Evolutionary conservation across 2,113 vertebrate genomes (phyloP).

Genomic region (Podarcis muralis): DNA sequence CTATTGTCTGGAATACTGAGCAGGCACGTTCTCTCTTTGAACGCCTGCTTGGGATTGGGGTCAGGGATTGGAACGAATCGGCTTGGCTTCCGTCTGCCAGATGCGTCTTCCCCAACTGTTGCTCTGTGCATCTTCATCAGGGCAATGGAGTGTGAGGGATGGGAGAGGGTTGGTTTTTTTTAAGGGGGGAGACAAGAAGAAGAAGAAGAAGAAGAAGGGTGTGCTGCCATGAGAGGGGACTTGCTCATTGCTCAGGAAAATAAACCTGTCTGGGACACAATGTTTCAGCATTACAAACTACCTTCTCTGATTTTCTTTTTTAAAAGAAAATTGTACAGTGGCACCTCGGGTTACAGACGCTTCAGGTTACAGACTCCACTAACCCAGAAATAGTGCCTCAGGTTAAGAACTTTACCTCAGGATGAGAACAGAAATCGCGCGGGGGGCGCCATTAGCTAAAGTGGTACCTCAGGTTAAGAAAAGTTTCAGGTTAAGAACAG

Average conservation of each 20-base stretch:
- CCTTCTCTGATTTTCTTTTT: background rate
- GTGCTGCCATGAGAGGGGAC: no score
- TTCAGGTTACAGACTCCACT: no score
- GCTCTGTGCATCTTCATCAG: background rate
- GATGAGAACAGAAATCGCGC: no score
- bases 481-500: no score
- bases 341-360: no score
- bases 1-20: background rate
- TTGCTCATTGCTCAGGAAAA: background rate
- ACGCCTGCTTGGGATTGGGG: constrained; percentile 33
- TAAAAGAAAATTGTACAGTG: no score
- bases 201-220: background rate
- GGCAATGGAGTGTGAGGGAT: background rate
- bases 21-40: background rate
- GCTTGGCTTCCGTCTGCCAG: background rate
- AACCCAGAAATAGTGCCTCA: no score
- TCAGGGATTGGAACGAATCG: background rate
- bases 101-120: background rate
- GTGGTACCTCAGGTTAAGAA: no score
- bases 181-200: background rate
- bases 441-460: no score
- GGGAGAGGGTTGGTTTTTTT: no score
- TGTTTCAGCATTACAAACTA: background rate
- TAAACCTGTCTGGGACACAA: background rate
- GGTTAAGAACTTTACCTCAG: no score